Base-by-base conservation (phyloP, 2,113 vertebrate species). In the Halcyon malimbica region DNA sequence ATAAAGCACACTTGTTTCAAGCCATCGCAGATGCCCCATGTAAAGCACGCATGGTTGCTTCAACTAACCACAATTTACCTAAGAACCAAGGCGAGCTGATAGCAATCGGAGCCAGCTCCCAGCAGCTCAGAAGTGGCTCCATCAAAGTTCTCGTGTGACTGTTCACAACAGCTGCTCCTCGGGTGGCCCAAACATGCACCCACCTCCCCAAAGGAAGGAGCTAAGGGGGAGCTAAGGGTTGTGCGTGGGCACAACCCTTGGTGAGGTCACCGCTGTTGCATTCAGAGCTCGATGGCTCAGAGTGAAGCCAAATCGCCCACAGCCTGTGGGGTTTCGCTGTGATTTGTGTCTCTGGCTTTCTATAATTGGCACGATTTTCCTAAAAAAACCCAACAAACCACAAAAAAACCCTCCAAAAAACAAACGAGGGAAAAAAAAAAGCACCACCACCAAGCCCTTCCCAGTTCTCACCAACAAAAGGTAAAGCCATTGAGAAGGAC, bases 401-500 rank as follows among this genome's bases (percentile, higher is more conserved):
- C 59, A 37, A 37, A 21, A 60, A 57, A 29, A 33, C 18, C 18
- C 54, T 14, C 7, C 31, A 15, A 57, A 13, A 35, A 48, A 48
- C 20, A 48, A 48, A 10, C 19, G 15, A 5, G 42, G 42, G 15
- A 60, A 92, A 90, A 21, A 89, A 93, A 60, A 89, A 39, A 74
- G 35, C 68, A 74, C 17, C 88, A 76, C 2, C 84, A 74, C 26
- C 84, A n/a, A 6, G 6, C 54, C 81, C 60, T 87, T 79, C 91
- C 87, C 87, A 90, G 88, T 31, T 54, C 77, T 93, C 83, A 89
- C 85, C 94, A 91, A 92, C 96, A 88, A 74, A 90, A 96, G 97
- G 98, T 96, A 88, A 95, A 97, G 87, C 26, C 96, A 54, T 87
- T 62, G 94, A 35, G 95, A 57, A 46, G 93, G 91, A 93, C 77